phyloP scores from a whole-genome alignment of 92 coral and sea anemone species.

The Micromussa lordhowensis region DNA sequence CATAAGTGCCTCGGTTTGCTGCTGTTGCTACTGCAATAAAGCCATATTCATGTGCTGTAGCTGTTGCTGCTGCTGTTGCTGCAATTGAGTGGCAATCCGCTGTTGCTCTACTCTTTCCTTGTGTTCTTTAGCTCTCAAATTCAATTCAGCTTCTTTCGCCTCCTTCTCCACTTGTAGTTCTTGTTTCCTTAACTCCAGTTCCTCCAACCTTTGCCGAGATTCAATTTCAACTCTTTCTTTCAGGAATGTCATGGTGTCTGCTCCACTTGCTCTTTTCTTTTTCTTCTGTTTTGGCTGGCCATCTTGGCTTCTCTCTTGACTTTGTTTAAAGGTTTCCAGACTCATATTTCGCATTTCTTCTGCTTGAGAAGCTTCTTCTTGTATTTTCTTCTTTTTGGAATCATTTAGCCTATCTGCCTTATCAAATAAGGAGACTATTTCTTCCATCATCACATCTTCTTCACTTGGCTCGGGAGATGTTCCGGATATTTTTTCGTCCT shows the following conservation, averaged over 20 bases:
- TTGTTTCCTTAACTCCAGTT: slow-evolving; percentile 45
- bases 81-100: slow-evolving; percentile 1
- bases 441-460: slow-evolving; percentile 54
- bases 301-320: slow-evolving; percentile 47
- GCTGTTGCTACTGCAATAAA: no score
- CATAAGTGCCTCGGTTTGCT: slow-evolving; percentile 38
- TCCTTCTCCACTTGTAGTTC: slow-evolving; percentile 49
- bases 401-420: slow-evolving; percentile 43
- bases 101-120: slow-evolving; percentile 34
- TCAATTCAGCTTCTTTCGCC: no score
- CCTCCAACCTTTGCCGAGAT: slow-evolving; percentile 35
- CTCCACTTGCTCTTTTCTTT: slow-evolving; percentile 60
- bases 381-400: slow-evolving; percentile 34
- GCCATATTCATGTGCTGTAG: slow-evolving; percentile 28
- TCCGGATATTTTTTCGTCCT: slow-evolving; percentile 55
- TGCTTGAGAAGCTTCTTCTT: slow-evolving; percentile 41
- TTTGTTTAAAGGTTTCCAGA: slow-evolving; percentile 57
- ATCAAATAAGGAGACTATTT: slow-evolving; percentile 52
- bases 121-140: slow-evolving; percentile 7
- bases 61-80: no score
- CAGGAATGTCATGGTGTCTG: slow-evolving; percentile 52
- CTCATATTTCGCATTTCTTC: slow-evolving; percentile 48
- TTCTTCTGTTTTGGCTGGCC: slow-evolving; percentile 34
- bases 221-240: slow-evolving; percentile 56
- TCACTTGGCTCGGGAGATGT: slow-evolving; percentile 54